A percentile compares a stretch with the other conserved stretches of the same genome.
These are phyloP conservation scores for Papilio helenus DNA, from an alignment of 1,140 invertebrate species.

Conservation along the genomic window DNA sequence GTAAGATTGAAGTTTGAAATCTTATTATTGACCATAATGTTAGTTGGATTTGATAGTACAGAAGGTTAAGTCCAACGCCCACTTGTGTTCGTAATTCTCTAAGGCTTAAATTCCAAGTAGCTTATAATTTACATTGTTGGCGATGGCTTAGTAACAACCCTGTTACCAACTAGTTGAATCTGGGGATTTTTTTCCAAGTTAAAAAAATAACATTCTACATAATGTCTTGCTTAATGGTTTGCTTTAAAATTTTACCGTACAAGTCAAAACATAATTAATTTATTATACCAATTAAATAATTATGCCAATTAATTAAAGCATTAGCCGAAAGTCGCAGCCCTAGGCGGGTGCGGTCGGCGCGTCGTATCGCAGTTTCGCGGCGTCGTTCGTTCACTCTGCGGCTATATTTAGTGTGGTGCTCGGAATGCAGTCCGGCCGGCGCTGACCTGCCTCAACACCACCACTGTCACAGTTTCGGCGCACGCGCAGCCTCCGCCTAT, in stretches of 20 bases:
- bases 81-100: conserved; percentile 9
- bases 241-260: too few relatives aligned
- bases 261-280: neutral
- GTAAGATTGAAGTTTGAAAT: neutral
- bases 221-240: too few relatives aligned
- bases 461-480: conserved; percentile 71
- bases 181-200: neutral
- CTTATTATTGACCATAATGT: conserved; percentile 9
- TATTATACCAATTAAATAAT: neutral
- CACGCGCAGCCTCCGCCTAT: conserved; percentile 51
- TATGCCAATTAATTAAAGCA: neutral
- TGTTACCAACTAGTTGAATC: neutral
- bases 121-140: neutral
- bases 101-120: conserved; percentile 8
- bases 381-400: conserved; percentile 73
- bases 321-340: conserved; percentile 5
- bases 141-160: conserved; percentile 6
- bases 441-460: conserved; percentile 77
- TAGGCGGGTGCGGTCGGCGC: conserved; percentile 20
- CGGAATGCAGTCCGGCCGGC: conserved; percentile 68
- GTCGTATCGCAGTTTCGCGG: conserved; percentile 45
- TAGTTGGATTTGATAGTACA: neutral
- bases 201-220: too few relatives aligned
- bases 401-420: conserved; percentile 76
- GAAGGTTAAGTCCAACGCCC: conserved; percentile 14